Conservation (phyloP, 2,888 invertebrate genomes). For the Callyntrura guangdongensis region DNA sequence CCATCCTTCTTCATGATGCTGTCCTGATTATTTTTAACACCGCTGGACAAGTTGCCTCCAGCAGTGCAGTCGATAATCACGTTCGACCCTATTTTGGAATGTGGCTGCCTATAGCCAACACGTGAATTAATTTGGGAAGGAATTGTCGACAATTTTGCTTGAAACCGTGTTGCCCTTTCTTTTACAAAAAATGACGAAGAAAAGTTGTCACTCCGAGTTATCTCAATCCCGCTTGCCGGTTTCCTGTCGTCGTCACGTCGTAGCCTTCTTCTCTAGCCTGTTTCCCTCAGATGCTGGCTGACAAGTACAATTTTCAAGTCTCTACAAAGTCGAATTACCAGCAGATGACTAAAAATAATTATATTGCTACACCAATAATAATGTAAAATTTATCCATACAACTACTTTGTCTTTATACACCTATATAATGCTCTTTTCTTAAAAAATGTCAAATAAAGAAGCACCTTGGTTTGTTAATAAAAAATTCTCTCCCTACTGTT, state of each 20-base stretch:
- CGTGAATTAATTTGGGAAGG: slow-evolving; percentile 82
- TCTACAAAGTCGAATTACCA: slow-evolving; percentile 22
- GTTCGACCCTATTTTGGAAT: slow-evolving; percentile 85
- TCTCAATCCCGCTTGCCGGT: too few relatives aligned
- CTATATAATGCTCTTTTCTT: slow-evolving; percentile 9
- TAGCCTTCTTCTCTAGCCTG: not conserved
- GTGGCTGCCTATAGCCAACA: slow-evolving; percentile 82
- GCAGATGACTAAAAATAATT: slow-evolving; percentile 20
- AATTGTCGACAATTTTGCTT: slow-evolving; percentile 79
- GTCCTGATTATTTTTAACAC: slow-evolving; percentile 84
- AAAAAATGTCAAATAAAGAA: slow-evolving; percentile 38
- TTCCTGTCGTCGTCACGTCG: not conserved
- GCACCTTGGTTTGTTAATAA: slow-evolving; percentile 40
- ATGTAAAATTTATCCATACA: too few relatives aligned
- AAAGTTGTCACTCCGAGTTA: not conserved
- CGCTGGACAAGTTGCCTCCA: slow-evolving; percentile 84
- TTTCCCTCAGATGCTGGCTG: not conserved
- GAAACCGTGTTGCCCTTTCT: slow-evolving; percentile 6
- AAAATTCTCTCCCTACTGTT: not conserved
- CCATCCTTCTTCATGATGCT: slow-evolving; percentile 85
- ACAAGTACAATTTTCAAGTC: not conserved
- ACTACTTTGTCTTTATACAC: not conserved
- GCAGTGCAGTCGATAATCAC: slow-evolving; percentile 85
- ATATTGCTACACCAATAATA: too few relatives aligned
- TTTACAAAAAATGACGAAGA: not conserved